Conservation (phyloP, 2,888 invertebrate genomes). For the Diaprepes abbreviatus region DNA sequence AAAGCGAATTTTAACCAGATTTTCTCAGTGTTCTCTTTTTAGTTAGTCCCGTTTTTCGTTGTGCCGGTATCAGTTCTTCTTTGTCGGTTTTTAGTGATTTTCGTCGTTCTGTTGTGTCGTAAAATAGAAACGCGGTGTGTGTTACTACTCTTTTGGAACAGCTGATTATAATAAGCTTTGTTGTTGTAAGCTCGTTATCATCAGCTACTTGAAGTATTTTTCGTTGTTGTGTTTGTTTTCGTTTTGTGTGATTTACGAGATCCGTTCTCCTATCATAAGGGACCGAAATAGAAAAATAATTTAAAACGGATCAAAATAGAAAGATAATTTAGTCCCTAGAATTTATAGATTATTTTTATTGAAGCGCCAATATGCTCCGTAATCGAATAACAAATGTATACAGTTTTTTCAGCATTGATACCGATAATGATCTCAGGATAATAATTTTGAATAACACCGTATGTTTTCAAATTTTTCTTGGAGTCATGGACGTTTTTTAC, state of each 20-base stretch:
- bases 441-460: too few relatives aligned
- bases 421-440: too few relatives aligned
- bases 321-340: too few relatives aligned
- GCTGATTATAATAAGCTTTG: slow-evolving; percentile 6
- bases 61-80: slow-evolving; percentile 14
- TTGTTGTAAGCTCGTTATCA: not conserved
- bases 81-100: slow-evolving; percentile 23
- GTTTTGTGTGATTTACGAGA: not conserved
- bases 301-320: too few relatives aligned
- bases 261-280: too few relatives aligned
- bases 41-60: slow-evolving; percentile 30
- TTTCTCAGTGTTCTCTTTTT: slow-evolving; percentile 33
- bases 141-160: not conserved
- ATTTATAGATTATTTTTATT: too few relatives aligned
- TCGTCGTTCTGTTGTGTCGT: not conserved
- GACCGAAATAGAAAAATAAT: too few relatives aligned
- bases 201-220: not conserved
- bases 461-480: too few relatives aligned
- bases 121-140: not conserved
- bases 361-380: too few relatives aligned
- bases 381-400: too few relatives aligned
- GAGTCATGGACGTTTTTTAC: too few relatives aligned
- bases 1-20: slow-evolving; percentile 38
- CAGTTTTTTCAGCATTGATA: too few relatives aligned
- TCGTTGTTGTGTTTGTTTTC: slow-evolving; percentile 1